These are phyloP conservation scores for Pomatostomus ruficeps DNA, from an alignment of 2,113 vertebrate species.

Conservation along the genomic window DNA sequence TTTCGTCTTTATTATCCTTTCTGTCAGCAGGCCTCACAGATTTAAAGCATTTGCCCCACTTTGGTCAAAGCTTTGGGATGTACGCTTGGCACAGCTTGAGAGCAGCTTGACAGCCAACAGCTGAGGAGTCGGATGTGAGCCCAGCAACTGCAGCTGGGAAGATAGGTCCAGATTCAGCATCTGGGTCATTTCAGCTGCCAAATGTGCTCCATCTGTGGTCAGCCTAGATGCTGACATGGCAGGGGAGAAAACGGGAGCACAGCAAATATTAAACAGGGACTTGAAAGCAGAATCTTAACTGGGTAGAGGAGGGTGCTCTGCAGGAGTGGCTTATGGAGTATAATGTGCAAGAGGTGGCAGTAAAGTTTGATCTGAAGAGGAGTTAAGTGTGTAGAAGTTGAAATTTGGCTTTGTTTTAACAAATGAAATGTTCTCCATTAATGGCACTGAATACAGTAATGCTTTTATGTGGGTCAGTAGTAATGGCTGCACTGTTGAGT, in stretches of 20 bases:
- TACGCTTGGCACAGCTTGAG: background rate
- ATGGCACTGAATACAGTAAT: background rate
- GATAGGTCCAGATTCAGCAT: slow-evolving; percentile 34
- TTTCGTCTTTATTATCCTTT: background rate
- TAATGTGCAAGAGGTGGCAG: background rate
- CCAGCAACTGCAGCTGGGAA: slow-evolving; percentile 23
- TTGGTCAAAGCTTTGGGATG: slow-evolving; percentile 3
- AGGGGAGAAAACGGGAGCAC: background rate
- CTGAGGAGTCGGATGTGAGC: background rate
- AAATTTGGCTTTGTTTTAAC: background rate
- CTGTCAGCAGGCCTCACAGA: background rate
- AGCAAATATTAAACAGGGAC: background rate
- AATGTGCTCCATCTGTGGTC: background rate
- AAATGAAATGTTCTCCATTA: background rate
- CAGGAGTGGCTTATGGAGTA: background rate
- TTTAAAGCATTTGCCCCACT: background rate
- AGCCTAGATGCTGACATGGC: background rate
- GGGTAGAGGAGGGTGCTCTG: background rate
- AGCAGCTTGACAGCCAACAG: slow-evolving; percentile 17
- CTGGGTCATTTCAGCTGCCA: slow-evolving; percentile 30
- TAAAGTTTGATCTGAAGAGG: background rate
- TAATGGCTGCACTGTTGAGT: background rate
- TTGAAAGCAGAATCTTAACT: background rate
- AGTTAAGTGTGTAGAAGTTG: background rate
- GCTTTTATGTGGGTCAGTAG: background rate